These are phyloP conservation scores for Caenorhabditis sp. DNA, from an alignment of 2,888 invertebrate species.

Conservation along the genomic window DNA sequence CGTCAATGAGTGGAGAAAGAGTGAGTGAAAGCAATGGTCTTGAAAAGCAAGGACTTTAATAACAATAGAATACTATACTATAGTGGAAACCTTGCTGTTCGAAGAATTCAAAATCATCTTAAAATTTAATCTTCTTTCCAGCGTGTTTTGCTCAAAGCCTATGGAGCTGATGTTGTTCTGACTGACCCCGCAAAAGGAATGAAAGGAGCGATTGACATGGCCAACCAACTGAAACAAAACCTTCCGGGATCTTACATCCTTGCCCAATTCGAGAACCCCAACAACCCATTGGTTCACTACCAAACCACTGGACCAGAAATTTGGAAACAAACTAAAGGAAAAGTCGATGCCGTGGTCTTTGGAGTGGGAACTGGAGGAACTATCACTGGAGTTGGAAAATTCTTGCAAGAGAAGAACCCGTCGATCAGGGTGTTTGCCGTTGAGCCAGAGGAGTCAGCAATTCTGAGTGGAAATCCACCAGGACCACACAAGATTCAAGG, in stretches of 20 bases:
- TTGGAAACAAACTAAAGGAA: slow-evolving; percentile 80
- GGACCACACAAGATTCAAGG: slow-evolving; percentile 82
- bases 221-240: slow-evolving; percentile 74
- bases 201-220: slow-evolving; percentile 80
- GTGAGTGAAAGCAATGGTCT: too few relatives aligned
- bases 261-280: slow-evolving; percentile 81
- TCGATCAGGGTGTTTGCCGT: slow-evolving; percentile 76
- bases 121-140: slow-evolving; percentile 60
- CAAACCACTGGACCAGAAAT: slow-evolving; percentile 82
- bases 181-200: slow-evolving; percentile 80
- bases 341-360: slow-evolving; percentile 78
- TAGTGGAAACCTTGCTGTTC: too few relatives aligned
- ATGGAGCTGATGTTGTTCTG: slow-evolving; percentile 82
- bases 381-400: slow-evolving; percentile 80
- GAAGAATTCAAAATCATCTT: too few relatives aligned
- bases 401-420: slow-evolving; percentile 77
- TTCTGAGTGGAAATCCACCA: slow-evolving; percentile 75
- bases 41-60: too few relatives aligned
- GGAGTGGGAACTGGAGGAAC: slow-evolving; percentile 82
- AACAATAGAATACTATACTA: too few relatives aligned
- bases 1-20: slow-evolving; percentile 81
- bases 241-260: slow-evolving; percentile 79
- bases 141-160: slow-evolving; percentile 80
- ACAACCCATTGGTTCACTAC: slow-evolving; percentile 80
- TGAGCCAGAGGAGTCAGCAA: slow-evolving; percentile 80